Evolutionary conservation across 2,113 vertebrate species (phyloP).

Genomic region (Stigmatopora nigra): DNA sequence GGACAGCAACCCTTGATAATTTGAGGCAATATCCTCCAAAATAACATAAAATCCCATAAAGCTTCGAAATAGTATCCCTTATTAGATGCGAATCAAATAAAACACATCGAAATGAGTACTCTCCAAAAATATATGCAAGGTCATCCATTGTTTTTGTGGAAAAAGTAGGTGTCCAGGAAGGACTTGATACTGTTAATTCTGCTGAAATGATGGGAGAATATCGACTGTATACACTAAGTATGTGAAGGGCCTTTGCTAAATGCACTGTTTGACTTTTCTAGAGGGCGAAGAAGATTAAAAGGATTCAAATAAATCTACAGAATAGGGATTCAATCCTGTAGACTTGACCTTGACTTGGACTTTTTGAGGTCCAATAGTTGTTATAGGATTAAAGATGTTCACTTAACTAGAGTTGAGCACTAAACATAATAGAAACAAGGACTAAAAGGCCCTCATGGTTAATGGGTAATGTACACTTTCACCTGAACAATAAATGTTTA

Average conservation of each 20-base stretch:
- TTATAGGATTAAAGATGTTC: neutral
- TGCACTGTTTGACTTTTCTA: slow-evolving; percentile 5
- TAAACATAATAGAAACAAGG: slow-evolving; percentile 11
- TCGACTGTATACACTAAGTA: slow-evolving; percentile 14
- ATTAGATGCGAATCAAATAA: neutral
- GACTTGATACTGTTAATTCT: slow-evolving; percentile 1
- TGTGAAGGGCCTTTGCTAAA: slow-evolving; percentile 15
- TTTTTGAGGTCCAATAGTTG: slow-evolving; percentile 5
- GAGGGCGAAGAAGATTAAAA: slow-evolving; percentile 32
- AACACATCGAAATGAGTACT: neutral
- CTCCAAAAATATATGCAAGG: neutral
- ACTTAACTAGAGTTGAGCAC: slow-evolving; percentile 11
- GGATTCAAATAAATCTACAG: slow-evolving; percentile 28
- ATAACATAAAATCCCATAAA: neutral
- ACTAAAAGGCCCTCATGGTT: neutral
- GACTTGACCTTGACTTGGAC: slow-evolving; percentile 29
- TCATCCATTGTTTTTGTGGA: neutral
- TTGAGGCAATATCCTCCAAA: neutral
- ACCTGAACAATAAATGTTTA: neutral
- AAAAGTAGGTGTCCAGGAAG: neutral
- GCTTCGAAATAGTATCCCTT: neutral
- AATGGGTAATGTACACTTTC: neutral
- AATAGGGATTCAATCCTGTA: slow-evolving; percentile 10
- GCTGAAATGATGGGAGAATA: slow-evolving; percentile 6
- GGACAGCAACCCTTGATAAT: neutral